Evolutionary conservation across 2,888 invertebrate genomes (phyloP).

Genomic region (Cataglyphis livida): DNA sequence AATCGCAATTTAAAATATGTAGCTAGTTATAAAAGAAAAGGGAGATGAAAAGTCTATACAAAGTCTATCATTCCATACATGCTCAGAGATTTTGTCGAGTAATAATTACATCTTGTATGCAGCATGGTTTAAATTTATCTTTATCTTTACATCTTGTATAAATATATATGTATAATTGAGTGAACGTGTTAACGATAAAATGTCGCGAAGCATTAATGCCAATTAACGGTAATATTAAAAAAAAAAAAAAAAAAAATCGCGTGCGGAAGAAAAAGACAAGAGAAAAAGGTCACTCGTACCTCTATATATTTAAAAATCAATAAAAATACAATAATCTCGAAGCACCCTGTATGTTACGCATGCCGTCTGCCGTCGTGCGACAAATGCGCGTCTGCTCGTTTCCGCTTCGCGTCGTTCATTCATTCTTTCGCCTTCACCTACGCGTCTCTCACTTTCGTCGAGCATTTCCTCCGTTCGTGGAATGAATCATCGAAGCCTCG

Average conservation of each 20-base stretch:
- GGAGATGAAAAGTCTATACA: background rate
- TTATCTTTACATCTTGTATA: background rate
- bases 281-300: background rate
- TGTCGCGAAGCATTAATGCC: background rate
- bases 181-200: background rate
- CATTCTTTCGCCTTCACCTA: constrained; percentile 70
- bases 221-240: background rate
- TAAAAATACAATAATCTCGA: background rate
- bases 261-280: background rate
- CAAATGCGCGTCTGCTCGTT: constrained; percentile 67
- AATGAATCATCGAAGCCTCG: constrained; percentile 70
- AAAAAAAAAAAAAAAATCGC: background rate
- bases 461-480: constrained; percentile 64
- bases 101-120: background rate
- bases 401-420: constrained; percentile 76
- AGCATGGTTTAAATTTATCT: background rate
- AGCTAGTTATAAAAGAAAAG: background rate
- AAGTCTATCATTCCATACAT: background rate
- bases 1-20: background rate
- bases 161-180: background rate
- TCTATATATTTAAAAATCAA: background rate
- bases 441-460: constrained; percentile 61
- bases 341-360: constrained; percentile 39
- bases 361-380: constrained; percentile 63
- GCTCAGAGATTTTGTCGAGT: background rate